These are phyloP conservation scores for Morpho deidamia DNA, from an alignment of 2,888 invertebrate species.

Conservation along the genomic window DNA sequence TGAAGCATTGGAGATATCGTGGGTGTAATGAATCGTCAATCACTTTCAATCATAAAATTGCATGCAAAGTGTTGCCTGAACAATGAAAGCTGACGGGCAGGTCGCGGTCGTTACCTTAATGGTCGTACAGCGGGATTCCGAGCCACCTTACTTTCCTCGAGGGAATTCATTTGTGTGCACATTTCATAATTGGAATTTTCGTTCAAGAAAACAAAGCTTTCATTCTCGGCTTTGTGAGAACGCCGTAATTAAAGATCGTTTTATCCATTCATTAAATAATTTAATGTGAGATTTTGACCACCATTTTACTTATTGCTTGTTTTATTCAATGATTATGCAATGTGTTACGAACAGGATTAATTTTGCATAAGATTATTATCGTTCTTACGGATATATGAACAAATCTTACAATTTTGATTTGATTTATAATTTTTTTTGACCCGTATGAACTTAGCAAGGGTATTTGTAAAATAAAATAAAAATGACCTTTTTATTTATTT, in stretches of 20 bases:
- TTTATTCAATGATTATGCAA: slow-evolving; percentile 7
- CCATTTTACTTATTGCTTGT: slow-evolving; percentile 10
- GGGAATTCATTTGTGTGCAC: slow-evolving; percentile 42
- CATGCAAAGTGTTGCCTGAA: slow-evolving; percentile 55
- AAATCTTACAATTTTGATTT: neutral
- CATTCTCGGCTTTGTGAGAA: slow-evolving; percentile 21
- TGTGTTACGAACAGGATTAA: slow-evolving; percentile 11
- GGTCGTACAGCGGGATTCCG: slow-evolving; percentile 48
- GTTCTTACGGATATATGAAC: neutral
- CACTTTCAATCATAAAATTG: slow-evolving; percentile 40
- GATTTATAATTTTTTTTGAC: neutral
- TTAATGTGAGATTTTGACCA: slow-evolving; percentile 17
- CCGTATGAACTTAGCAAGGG: too few relatives aligned
- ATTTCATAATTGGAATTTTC: slow-evolving; percentile 27
- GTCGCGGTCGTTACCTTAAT: slow-evolving; percentile 52
- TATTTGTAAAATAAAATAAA: too few relatives aligned
- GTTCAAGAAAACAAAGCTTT: slow-evolving; percentile 25
- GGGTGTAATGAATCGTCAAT: slow-evolving; percentile 34
- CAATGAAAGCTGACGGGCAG: slow-evolving; percentile 61
- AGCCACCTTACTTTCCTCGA: slow-evolving; percentile 54
- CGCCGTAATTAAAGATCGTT: slow-evolving; percentile 21
- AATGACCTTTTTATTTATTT: too few relatives aligned
- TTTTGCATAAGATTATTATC: neutral
- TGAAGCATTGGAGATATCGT: slow-evolving; percentile 7
- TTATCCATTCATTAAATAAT: slow-evolving; percentile 19